These are phyloP conservation scores for Circaetus cinerascens DNA, from an alignment of 2,113 vertebrate genomes.

Conservation along the genomic window DNA sequence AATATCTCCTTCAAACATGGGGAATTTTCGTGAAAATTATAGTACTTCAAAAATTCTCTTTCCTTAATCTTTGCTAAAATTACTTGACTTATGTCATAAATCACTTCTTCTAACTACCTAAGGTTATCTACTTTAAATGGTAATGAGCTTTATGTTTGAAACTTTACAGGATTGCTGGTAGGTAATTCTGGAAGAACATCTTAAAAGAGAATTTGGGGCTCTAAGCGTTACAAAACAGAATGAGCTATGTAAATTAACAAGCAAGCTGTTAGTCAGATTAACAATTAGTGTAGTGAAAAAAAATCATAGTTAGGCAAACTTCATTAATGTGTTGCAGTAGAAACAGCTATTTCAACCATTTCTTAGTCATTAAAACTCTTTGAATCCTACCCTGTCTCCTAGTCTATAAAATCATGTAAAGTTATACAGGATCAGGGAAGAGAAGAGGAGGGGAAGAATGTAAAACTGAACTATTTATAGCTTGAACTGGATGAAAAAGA, in stretches of 20 bases:
- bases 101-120: constrained; percentile 5
- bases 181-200: constrained; percentile 1
- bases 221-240: not conserved
- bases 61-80: constrained; percentile 46
- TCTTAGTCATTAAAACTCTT: not conserved
- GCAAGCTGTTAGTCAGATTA: not conserved
- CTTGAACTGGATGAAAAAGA: not conserved
- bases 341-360: not conserved
- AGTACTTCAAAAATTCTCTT: constrained; percentile 7
- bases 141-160: constrained; percentile 33
- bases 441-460: not conserved
- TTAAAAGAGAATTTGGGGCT: not conserved
- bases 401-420: not conserved
- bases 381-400: not conserved
- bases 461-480: not conserved
- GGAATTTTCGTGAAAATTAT: constrained; percentile 40
- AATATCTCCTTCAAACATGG: not conserved
- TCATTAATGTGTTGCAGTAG: not conserved
- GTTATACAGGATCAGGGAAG: not conserved
- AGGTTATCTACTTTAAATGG: constrained; percentile 14
- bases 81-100: constrained; percentile 8
- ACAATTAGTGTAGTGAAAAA: not conserved
- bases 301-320: not conserved
- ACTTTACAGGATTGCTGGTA: not conserved
- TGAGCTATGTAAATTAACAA: constrained; percentile 1